A percentile compares a stretch with the other conserved stretches of the same genome.
phyloP scores from a whole-genome alignment of 2,113 vertebrate genomes.

The Petaurus breviceps region DNA sequence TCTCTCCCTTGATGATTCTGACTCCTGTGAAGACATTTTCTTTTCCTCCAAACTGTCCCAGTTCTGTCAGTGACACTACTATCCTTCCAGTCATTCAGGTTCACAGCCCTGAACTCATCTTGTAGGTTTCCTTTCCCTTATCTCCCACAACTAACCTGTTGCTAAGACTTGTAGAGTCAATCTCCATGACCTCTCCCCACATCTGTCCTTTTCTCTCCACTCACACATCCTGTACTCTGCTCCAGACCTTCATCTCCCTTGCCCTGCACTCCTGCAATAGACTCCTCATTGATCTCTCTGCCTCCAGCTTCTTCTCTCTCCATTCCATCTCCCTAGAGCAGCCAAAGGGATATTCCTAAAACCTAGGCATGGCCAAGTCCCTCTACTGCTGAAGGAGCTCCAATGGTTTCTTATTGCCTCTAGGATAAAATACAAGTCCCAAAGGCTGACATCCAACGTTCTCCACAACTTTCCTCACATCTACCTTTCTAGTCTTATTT shows the following conservation, averaged over 20 bases:
- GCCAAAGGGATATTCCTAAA: neutral
- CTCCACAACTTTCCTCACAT: neutral
- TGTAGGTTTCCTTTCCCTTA: neutral
- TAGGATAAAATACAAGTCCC: neutral
- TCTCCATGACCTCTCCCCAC: neutral
- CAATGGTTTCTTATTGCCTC: neutral
- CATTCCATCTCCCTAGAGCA: neutral
- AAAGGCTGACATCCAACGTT: neutral
- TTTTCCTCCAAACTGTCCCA: neutral
- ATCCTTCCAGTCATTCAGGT: neutral
- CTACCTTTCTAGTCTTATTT: neutral
- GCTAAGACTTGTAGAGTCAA: neutral
- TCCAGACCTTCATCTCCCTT: neutral
- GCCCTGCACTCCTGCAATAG: neutral
- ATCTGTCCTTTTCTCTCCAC: neutral
- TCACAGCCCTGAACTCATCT: neutral
- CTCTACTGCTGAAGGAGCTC: neutral
- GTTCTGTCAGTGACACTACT: neutral
- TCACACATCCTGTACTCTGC: neutral
- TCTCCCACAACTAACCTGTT: neutral
- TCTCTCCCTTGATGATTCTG: neutral
- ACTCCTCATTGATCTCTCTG: neutral
- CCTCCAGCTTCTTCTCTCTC: neutral
- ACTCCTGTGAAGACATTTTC: neutral
- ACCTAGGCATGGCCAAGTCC: neutral